Evolutionary conservation across 2,888 invertebrate species (phyloP), one percentile per base, ranked within the genome.

Genomic region (Copidosoma aretas): DNA sequence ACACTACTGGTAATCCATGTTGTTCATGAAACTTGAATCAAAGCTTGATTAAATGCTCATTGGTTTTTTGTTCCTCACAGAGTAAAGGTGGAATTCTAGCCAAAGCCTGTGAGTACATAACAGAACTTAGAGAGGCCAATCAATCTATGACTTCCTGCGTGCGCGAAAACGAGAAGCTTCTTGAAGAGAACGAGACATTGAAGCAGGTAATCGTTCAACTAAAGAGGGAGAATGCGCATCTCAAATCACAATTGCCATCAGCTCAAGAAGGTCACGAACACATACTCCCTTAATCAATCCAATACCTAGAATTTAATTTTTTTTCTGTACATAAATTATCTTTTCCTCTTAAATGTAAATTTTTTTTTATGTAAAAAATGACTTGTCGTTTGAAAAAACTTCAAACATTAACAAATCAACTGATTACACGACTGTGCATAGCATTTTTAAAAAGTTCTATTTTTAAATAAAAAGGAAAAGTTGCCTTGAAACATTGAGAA

Each of bases 1-100:
- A 8, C 8, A 32, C 32, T 32, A 5, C 56, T 60, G 24, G 19
- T 21, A 52, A 49, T 49, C 15, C 3, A 5, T 49, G 3, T 10
- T 10, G 4, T 49, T 49, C 19, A n/a, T 49, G 4, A 12, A 46
- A 46, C 12, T 2, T 46, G 43, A 15, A 8, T 4, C 17, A n/a
- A 43, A 58, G 14, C 41, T 32, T 32, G 8, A 46, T 46, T 46
- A 12, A 46, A 3, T 46, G 43, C 24, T 22, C 3, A 14, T 25
- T 19, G 14, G 52, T 19, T 21, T 19, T 51, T 52, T n/a, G 5
- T 52, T 52, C 70, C 67, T 77, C 75, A 49, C 89, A 93, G 88
- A 97, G 96, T 80, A 98, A 98, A 87, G 97, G 97, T 19, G 96
- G 95, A 67, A 97, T 97, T 77, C 85, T 98, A 76, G 94, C 96